Base-by-base conservation (phyloP, 1,140 invertebrate genomes). In the Manduca sexta region DNA sequence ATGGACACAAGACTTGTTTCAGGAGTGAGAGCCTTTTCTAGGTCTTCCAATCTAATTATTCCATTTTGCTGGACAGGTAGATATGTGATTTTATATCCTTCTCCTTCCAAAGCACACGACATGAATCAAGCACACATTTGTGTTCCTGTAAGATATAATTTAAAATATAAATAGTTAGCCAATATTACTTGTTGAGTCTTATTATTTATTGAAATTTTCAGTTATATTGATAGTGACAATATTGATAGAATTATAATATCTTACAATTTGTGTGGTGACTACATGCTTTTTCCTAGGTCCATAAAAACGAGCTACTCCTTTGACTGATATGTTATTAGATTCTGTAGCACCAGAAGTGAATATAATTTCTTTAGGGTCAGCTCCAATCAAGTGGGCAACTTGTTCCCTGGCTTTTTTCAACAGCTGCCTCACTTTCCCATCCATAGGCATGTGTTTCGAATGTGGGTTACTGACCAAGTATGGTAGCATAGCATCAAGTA, bases 341-440 rank as follows among this genome's bases (percentile, higher is more conserved):
- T 99, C 98, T 35, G 98, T 99, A 8, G 98, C 98, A 59, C 98
- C 98, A 43, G 97, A 99, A 8, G 98, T 99, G 70, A 99, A 99
- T 55, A 99, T 91, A 52, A 99, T 97, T 89, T 99, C 98, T 82
- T 97, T 97, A 40, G 96, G 92, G 83, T 99, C 97, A n/a, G 98
- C 98, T 29, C 93, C 93, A 77, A 99, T 99, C 18, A 99, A 77
- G 57, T 90, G 87, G 2, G 98, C 98, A 12, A 99, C 90, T 91
- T 98, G 93, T 90, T 95, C 89, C 72, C 98, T 90, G 3, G 97
- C 97, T 61, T 91, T 91, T 31, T 87, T 99, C 98, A 11, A 99
- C 93, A 3, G 98, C 98, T 47, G 91, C 88, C 87, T 99, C 98
- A 69, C 95, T 94, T 87, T 99, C 98, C 98, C 98, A 99, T 15